Evolutionary conservation across 2,113 vertebrate species (phyloP), one percentile per base, ranked within the genome.

Genomic region (Chionodraco myersi): DNA sequence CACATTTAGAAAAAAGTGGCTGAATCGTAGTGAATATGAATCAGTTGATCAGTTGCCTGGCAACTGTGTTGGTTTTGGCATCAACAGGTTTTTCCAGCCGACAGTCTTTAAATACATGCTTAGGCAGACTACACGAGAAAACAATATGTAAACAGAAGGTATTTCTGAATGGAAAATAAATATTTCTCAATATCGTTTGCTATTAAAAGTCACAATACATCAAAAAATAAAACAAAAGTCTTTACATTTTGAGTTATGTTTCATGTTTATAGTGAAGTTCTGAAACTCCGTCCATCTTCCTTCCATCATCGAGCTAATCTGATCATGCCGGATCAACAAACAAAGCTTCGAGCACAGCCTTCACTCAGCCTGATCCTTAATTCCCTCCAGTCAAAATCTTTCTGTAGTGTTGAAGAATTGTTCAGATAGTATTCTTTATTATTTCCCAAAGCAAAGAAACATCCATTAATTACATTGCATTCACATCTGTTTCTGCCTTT

Each of bases 11-110:
- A 51, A 68, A 34, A 80, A 64, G 41, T 77, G 76, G 34, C 36
- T 71, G 52, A 76, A 30, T 30, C 3, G 3, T 30, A 30, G 30
- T 30, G 30, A 30, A 81, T 79, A 52, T 61, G 63, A 68, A 84
- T 75, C 72, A 86, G 59, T 26, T 21, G n/a, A 82, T 77, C 60
- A 18, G 92, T 94, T 93, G 84, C 92, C 79, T 68, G 82, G 92
- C 86, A 92, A 93, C 92, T 84, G 75, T 59, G 59, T 75, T 81
- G 57, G 74, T 54, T 44, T 36, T 70, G 73, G 72, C 89, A 87
- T 87, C 63, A 64, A 83, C 70, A 77, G 78, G 66, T 80, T 68
- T 75, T 23, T n/a, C 21, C 41, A 69, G 65, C 68, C 54, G 51
- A 34, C 41, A 57, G 14, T 18, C n/a, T 75, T 74, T 72, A 47